phyloP scores from a whole-genome alignment of 2,888 invertebrate genomes.

The Leptinotarsa rubiginosa region DNA sequence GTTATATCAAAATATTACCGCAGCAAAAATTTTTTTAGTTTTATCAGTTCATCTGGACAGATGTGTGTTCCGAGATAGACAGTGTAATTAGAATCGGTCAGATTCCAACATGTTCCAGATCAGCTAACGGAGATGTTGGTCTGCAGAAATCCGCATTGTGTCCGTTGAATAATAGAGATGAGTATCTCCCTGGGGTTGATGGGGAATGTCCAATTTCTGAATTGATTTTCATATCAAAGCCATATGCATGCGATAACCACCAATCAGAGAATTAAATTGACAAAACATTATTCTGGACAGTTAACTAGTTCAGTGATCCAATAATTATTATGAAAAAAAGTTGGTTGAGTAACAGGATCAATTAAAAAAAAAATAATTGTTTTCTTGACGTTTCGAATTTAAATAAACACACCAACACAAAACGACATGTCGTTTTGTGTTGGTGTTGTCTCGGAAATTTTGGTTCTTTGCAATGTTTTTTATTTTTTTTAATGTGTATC shows the following conservation, averaged over 20 bases:
- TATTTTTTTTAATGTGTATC: no score
- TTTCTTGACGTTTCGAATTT: no score
- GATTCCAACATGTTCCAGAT: slow-evolving; percentile 1
- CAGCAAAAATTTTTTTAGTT: background rate
- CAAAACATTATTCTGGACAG: background rate
- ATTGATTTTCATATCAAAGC: slow-evolving; percentile 6
- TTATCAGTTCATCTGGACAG: background rate
- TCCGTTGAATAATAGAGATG: slow-evolving; percentile 9
- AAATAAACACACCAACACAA: no score
- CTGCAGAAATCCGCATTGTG: background rate
- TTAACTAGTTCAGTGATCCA: no score
- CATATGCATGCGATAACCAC: background rate
- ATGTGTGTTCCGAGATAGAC: background rate
- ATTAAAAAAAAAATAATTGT: no score
- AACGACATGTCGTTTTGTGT: no score
- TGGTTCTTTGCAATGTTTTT: no score
- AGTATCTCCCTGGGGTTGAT: background rate
- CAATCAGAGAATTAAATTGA: background rate
- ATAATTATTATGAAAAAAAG: no score
- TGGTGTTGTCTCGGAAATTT: no score
- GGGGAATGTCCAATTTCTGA: background rate
- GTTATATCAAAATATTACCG: background rate
- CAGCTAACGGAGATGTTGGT: background rate
- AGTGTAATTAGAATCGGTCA: background rate
- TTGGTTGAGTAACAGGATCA: no score